Evolutionary conservation across 2,888 invertebrate genomes (phyloP), one percentile per base, ranked within the genome.

Genomic region (Phortica magna): DNA sequence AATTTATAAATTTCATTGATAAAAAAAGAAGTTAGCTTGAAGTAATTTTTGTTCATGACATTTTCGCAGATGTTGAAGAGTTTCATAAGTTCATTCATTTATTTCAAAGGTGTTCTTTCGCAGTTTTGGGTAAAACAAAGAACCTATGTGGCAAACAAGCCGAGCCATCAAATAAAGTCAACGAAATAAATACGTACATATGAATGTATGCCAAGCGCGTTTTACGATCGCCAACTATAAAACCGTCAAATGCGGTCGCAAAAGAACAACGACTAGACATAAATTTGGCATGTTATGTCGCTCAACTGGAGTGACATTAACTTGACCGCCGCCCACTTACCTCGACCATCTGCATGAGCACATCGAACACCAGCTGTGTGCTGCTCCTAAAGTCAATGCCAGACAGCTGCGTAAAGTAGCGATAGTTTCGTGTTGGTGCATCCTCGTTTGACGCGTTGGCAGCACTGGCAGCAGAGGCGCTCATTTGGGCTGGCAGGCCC

Each of bases 381-480:
- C 98, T 99, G 77, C 98, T 99, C 90, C 96, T 96, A 43, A 98
- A 93, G 92, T 99, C 98, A 55, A 99, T 93, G 12, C 95, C 95
- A 79, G 94, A 94, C 72, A 93, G 92, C 70, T 93, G 91, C 59
- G 89, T 88, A 77, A 91, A 90, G 82, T 91, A 90, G 70, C 87
- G 88, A 82, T 89, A 90, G 87, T 92, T 92, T 78, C 84, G 89
- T 77, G 88, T 88, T 64, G 83, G 79, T 48, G 88, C 85, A 86
- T 91, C 89, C 76, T 87, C 81, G 78, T 79, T 73, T 77, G 59
- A 14, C 43, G 31, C n/a, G 7, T 53, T 77, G 76, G 67, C 73
- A 70, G 31, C 1, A 43, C 48, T 73, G 31, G 77, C 19, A 74
- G 79, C 22, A 74, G 72, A 61, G 31, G 48, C 7, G 0, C 53